Evolutionary conservation across 2,888 invertebrate species (phyloP).

Genomic region (Coenonympha glycerion): DNA sequence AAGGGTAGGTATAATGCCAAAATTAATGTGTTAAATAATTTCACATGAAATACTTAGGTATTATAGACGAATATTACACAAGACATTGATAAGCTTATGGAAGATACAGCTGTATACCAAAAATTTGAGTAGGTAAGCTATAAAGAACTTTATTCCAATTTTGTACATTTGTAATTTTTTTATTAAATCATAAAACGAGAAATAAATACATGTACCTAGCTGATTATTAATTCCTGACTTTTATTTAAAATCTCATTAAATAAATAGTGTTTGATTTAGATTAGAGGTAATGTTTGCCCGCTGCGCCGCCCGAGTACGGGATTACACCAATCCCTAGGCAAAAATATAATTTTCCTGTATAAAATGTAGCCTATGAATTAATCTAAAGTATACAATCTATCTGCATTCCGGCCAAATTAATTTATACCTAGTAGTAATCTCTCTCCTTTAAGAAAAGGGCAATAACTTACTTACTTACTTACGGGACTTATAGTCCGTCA

Average conservation of each 20-base stretch:
- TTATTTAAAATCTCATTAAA: not conserved
- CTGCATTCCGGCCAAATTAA: too few species aligned
- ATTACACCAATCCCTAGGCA: too few species aligned
- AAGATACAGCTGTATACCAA: slow-evolving; percentile 59
- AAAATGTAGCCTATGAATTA: too few species aligned
- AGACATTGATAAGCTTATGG: slow-evolving; percentile 22
- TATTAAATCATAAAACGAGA: slow-evolving; percentile 11
- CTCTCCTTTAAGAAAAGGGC: too few species aligned
- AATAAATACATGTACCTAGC: slow-evolving; percentile 1
- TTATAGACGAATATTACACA: not conserved
- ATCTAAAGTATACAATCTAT: too few species aligned
- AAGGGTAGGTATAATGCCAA: slow-evolving; percentile 3
- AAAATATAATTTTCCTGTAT: too few species aligned
- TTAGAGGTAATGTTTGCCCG: too few species aligned
- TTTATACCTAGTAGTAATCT: too few species aligned
- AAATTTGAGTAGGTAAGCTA: slow-evolving; percentile 30
- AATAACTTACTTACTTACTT: too few species aligned
- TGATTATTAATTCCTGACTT: not conserved
- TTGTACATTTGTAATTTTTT: slow-evolving; percentile 23
- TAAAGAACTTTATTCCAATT: slow-evolving; percentile 20
- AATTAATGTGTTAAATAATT: not conserved
- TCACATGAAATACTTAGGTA: not conserved
- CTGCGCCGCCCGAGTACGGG: too few species aligned
- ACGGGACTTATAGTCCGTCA: too few species aligned
- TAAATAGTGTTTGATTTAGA: not conserved